phyloP scores from a whole-genome alignment of 2,888 invertebrate genomes.

The Chrysopilus asiliformis region DNA sequence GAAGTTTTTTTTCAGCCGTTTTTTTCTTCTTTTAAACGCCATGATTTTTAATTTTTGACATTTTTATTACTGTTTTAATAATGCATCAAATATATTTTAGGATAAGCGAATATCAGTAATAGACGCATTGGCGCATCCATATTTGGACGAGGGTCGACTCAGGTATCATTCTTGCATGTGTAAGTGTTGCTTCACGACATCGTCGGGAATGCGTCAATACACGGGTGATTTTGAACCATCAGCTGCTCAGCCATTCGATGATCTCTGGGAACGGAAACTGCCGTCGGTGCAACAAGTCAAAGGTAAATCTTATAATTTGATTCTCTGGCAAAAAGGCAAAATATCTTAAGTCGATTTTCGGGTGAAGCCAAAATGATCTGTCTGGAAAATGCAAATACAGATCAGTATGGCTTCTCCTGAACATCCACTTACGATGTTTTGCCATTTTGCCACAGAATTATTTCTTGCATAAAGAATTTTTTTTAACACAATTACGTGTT shows the following conservation, averaged over 20 bases:
- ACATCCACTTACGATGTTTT: no score
- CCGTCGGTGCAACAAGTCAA: slow-evolving; percentile 87
- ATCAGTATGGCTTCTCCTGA: no score
- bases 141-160: slow-evolving; percentile 93
- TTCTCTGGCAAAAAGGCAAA: no score
- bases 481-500: no score
- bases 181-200: slow-evolving; percentile 84
- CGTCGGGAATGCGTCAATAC: slow-evolving; percentile 70
- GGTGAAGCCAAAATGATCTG: no score
- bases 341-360: no score
- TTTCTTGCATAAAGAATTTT: neutral
- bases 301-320: no score
- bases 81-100: no score
- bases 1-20: neutral
- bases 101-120: slow-evolving; percentile 89
- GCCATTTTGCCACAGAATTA: neutral
- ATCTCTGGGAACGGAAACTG: slow-evolving; percentile 92
- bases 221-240: slow-evolving; percentile 88
- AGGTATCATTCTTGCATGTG: slow-evolving; percentile 99
- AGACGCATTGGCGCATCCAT: slow-evolving; percentile 93
- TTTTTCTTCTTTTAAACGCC: neutral
- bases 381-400: neutral
- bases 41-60: no score
- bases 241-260: slow-evolving; percentile 84
- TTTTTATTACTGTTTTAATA: no score